phyloP scores from a whole-genome alignment of 2,113 vertebrate species.

The Cnemophilus loriae region DNA sequence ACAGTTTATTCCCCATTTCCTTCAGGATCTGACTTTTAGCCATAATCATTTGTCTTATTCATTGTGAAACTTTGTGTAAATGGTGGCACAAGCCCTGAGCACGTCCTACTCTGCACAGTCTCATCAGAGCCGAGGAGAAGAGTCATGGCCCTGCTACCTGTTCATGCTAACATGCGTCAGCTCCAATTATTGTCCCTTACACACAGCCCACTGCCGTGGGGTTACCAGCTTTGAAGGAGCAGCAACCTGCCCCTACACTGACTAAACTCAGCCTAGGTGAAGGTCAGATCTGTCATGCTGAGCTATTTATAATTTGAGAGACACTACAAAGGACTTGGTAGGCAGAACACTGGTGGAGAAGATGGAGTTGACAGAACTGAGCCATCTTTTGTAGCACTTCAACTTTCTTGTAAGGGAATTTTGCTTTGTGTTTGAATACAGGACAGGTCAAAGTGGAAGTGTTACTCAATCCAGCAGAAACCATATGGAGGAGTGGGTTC shows the following conservation, averaged over 20 bases:
- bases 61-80: background rate
- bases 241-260: background rate
- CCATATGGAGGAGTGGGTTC: background rate
- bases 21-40: background rate
- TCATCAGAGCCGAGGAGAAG: background rate
- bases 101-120: background rate
- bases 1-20: background rate
- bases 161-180: rapidly evolving
- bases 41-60: background rate
- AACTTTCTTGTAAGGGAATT: background rate
- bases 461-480: background rate
- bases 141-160: background rate
- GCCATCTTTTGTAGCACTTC: background rate
- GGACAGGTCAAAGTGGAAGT: background rate
- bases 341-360: background rate
- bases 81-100: background rate
- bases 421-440: background rate
- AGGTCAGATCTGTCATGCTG: background rate
- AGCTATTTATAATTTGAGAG: background rate
- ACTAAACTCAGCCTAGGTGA: background rate
- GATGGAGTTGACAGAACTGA: background rate
- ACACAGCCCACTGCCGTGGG: background rate
- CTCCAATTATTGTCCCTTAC: background rate
- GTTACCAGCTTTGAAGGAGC: background rate
- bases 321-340: background rate